A percentile compares a stretch with the other conserved stretches of the same genome.
Evolutionary conservation across 2,888 invertebrate genomes (phyloP).

Genomic region (Mimas tiliae): DNA sequence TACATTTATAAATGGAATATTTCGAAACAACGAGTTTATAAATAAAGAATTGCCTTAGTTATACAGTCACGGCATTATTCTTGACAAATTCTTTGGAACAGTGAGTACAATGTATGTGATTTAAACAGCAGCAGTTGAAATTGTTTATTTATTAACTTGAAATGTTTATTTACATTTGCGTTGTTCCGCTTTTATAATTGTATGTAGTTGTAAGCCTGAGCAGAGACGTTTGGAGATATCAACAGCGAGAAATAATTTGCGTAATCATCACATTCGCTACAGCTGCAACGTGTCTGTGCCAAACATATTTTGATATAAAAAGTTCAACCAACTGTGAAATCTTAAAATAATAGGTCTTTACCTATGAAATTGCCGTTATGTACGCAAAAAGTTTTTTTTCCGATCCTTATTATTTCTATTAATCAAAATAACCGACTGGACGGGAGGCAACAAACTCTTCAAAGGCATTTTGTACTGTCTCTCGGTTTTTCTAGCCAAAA

Average conservation of each 20-base stretch:
- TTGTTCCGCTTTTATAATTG: background rate
- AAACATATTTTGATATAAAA: slow-evolving; percentile 27
- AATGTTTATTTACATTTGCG: slow-evolving; percentile 3
- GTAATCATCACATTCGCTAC: slow-evolving; percentile 28
- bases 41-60: background rate
- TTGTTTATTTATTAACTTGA: background rate
- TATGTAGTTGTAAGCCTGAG: slow-evolving; percentile 1
- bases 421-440: too few species aligned
- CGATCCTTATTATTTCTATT: too few species aligned
- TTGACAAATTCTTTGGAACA: background rate
- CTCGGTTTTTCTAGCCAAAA: too few species aligned
- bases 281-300: slow-evolving; percentile 27
- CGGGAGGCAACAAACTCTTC: too few species aligned
- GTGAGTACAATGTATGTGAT: background rate
- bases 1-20: slow-evolving; percentile 1
- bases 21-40: background rate
- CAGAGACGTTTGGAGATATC: slow-evolving; percentile 20
- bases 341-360: too few species aligned
- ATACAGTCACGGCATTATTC: background rate
- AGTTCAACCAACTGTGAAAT: slow-evolving; percentile 28
- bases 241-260: slow-evolving; percentile 27
- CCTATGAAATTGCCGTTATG: too few species aligned
- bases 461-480: too few species aligned
- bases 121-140: background rate
- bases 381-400: too few species aligned